Evolutionary conservation across 2,113 vertebrate genomes (phyloP).

Genomic region (Phocoena sinus): DNA sequence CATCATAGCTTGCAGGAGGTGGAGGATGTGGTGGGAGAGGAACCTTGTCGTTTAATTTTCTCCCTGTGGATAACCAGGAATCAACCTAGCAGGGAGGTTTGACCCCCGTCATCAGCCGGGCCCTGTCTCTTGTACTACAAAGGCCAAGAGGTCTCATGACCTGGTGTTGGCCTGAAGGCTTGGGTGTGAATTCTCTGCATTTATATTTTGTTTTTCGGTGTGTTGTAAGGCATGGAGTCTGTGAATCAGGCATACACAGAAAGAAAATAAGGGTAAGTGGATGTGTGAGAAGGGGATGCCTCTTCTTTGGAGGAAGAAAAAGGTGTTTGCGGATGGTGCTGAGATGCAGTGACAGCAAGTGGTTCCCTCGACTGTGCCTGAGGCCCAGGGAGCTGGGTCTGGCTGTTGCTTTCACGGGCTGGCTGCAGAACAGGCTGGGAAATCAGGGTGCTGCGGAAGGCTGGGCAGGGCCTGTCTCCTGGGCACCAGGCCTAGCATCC

Average conservation of each 20-base stretch:
- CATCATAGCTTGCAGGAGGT: conserved; percentile 48
- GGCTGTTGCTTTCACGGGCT: conserved; percentile 69
- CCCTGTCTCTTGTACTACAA: conserved; percentile 44
- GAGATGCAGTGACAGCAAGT: background rate
- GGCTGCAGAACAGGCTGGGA: conserved; percentile 53
- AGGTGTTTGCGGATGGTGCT: background rate
- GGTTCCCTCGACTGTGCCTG: background rate
- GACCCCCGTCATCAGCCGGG: conserved; percentile 48
- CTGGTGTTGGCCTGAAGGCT: background rate
- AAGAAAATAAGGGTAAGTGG: background rate
- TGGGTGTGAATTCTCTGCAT: conserved; percentile 23
- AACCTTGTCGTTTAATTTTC: conserved; percentile 28
- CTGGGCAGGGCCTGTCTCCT: conserved; percentile 79
- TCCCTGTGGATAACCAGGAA: background rate
- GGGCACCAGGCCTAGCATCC: conserved; percentile 81
- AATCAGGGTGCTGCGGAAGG: conserved; percentile 73
- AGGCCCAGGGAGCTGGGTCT: conserved; percentile 45
- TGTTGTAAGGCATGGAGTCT: conserved; percentile 44
- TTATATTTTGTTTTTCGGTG: background rate
- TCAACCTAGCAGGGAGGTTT: conserved; percentile 51
- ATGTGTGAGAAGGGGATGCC: conserved; percentile 24
- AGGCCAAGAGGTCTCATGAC: conserved; percentile 69
- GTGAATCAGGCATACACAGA: background rate
- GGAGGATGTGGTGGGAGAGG: conserved; percentile 42
- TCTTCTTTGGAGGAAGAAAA: background rate